Base-by-base conservation (phyloP, 2,113 vertebrate genomes). In the Silurus glanis region DNA sequence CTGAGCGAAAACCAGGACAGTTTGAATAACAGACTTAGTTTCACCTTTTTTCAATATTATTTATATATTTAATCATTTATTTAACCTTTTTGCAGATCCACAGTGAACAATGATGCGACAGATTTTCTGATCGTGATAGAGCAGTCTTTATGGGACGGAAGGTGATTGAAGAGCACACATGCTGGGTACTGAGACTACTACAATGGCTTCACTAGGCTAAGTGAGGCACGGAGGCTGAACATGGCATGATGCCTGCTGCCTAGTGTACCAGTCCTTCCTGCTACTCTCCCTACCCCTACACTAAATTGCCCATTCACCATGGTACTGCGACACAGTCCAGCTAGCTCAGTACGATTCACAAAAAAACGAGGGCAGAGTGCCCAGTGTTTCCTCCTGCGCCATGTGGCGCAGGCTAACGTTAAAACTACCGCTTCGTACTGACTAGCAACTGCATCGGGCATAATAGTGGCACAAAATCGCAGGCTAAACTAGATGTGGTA, bases 291-390 rank as follows among this genome's bases (percentile, higher is more conserved):
- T 89, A 87, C 91, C 89, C 89, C 88, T 85, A 93, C 92, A 92
- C 91, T 92, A 92, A 94, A 92, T 91, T 93, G 92, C 91, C 91
- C 92, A 93, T 92, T 90, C 93, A 94, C 92, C 91, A 91, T 91
- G 92, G 93, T 91, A 92, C 92, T 91, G 85, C 80, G 75, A 91
- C 84, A 71, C 58, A 85, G 87, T 85, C 91, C 89, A 91, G 89
- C 87, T 89, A 91, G 91, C 91, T 93, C 88, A 91, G 91, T 89
- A 85, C 90, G 87, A 89, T 89, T 92, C 87, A 91, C 83, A 90
- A 93, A 93, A 37, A 91, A 93, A 90, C 56, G 3, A 88, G 89
- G 88, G 92, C 87, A 86, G 89, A 90, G 88, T 89, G 91, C 90
- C 89, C 92, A 88, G 89, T 84, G 81, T 64, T 88, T 89, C 17